Evolutionary conservation across 2,888 invertebrate species (phyloP).

Genomic region (Physocephala rufipes): DNA sequence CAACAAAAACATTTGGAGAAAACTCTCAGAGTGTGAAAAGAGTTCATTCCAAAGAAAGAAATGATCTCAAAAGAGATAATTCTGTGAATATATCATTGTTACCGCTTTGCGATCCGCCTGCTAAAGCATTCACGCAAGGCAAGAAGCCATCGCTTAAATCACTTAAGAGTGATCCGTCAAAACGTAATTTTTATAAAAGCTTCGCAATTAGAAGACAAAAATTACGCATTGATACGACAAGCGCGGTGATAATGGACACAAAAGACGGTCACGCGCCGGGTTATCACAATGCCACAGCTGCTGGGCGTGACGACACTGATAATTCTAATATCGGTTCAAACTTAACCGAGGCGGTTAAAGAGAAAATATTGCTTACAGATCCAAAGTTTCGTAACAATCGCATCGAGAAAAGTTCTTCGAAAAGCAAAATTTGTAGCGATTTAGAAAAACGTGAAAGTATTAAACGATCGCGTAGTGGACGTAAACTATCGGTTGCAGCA

Average conservation of each 20-base stretch:
- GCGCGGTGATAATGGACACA: conserved; percentile 19
- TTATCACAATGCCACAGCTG: background rate
- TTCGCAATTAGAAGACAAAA: conserved; percentile 33
- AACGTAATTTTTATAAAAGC: conserved; percentile 48
- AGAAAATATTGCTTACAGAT: conserved; percentile 59
- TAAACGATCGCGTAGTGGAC: conserved; percentile 51
- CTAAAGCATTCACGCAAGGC: background rate
- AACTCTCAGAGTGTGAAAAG: background rate
- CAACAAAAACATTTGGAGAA: background rate
- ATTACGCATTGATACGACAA: conserved; percentile 17
- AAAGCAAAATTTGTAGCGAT: conserved; percentile 56
- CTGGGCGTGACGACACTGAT: conserved; percentile 26
- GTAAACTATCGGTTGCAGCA: conserved; percentile 53
- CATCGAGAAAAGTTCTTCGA: conserved; percentile 61
- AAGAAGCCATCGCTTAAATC: conserved; percentile 49
- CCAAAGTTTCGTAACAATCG: conserved; percentile 62
- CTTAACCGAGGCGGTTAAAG: conserved; percentile 53
- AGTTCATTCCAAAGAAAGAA: background rate
- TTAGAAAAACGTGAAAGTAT: conserved; percentile 53
- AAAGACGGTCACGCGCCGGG: conserved; percentile 24
- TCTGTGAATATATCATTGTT: background rate
- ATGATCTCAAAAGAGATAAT: background rate
- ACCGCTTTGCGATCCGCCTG: conserved; percentile 6
- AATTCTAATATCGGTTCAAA: conserved; percentile 42
- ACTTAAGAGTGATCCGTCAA: conserved; percentile 50